These are phyloP conservation scores for Apolygus lucorum DNA, from an alignment of 1,140 invertebrate species.

Conservation along the genomic window DNA sequence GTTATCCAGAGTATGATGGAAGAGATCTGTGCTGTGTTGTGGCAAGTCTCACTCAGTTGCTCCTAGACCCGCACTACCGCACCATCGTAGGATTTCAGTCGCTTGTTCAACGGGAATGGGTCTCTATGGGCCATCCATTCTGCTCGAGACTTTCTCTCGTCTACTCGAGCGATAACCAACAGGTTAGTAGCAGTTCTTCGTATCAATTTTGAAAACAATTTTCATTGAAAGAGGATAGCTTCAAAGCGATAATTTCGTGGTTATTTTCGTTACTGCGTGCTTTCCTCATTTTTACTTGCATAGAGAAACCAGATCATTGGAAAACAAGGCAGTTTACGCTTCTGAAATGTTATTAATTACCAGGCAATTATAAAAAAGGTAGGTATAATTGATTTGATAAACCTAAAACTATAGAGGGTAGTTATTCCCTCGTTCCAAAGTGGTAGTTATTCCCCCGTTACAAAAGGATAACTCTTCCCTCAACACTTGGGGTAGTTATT, in stretches of 20 bases:
- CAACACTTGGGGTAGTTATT: too few relatives aligned
- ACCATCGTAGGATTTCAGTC: constrained; percentile 84
- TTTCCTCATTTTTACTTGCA: constrained; percentile 17
- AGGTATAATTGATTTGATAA: too few relatives aligned
- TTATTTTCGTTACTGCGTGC: not conserved
- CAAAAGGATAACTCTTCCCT: too few relatives aligned
- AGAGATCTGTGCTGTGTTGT: constrained; percentile 81
- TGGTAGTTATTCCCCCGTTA: too few relatives aligned
- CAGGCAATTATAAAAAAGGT: too few relatives aligned
- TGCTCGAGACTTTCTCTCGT: constrained; percentile 59
- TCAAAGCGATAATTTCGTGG: too few relatives aligned
- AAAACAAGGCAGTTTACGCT: too few relatives aligned
- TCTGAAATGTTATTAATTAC: too few relatives aligned
- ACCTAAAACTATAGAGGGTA: too few relatives aligned
- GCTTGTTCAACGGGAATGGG: constrained; percentile 89
- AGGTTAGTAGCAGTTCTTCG: constrained; percentile 1
- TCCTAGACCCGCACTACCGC: constrained; percentile 75
- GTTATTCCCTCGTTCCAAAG: too few relatives aligned
- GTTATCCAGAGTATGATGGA: constrained; percentile 69
- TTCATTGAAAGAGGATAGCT: too few relatives aligned
- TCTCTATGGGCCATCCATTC: constrained; percentile 85
- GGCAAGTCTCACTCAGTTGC: constrained; percentile 75
- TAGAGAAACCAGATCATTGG: too few relatives aligned
- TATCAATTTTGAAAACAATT: not conserved
- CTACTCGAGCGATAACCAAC: constrained; percentile 29